A percentile compares a stretch with the other conserved stretches of the same genome.
phyloP scores from a whole-genome alignment of 2,888 invertebrate genomes.

The Julus scanicus region DNA sequence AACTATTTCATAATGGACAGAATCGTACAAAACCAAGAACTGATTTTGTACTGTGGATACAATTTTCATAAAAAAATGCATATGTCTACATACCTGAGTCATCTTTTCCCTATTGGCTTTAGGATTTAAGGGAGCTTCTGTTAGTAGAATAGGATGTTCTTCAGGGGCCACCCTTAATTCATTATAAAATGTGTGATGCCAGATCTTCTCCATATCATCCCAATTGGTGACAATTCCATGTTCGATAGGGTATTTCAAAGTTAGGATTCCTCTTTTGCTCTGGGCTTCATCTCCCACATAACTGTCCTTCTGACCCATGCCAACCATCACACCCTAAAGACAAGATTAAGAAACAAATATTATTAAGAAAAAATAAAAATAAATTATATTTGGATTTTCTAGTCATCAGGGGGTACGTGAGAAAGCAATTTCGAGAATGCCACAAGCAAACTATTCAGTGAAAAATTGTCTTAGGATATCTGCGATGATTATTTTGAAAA shows the following conservation, averaged over 20 bases:
- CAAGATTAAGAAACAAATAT: too few relatives aligned
- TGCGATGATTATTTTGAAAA: too few relatives aligned
- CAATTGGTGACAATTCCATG: constrained; percentile 98
- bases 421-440: too few relatives aligned
- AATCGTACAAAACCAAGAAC: too few relatives aligned
- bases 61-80: too few relatives aligned
- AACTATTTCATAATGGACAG: too few relatives aligned
- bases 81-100: constrained; percentile 72
- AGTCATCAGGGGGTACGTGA: too few relatives aligned
- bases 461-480: too few relatives aligned
- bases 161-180: constrained; percentile 68
- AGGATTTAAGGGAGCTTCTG: constrained; percentile 93
- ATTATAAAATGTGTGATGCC: constrained; percentile 74
- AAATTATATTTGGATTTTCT: too few relatives aligned
- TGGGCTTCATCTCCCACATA: constrained; percentile 68
- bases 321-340: constrained; percentile 66
- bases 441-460: too few relatives aligned
- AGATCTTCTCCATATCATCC: constrained; percentile 99
- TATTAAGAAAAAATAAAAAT: too few relatives aligned
- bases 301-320: constrained; percentile 67
- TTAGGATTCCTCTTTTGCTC: constrained; percentile 88
- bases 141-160: constrained; percentile 80
- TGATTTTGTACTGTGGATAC: too few relatives aligned
- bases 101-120: constrained; percentile 96
- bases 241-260: constrained; percentile 95